Percentiles rank a stretch among this genome's conserved stretches.
Evolutionary conservation across 2,113 vertebrate genomes (phyloP).

Genomic region (Cercocebus atys): DNA sequence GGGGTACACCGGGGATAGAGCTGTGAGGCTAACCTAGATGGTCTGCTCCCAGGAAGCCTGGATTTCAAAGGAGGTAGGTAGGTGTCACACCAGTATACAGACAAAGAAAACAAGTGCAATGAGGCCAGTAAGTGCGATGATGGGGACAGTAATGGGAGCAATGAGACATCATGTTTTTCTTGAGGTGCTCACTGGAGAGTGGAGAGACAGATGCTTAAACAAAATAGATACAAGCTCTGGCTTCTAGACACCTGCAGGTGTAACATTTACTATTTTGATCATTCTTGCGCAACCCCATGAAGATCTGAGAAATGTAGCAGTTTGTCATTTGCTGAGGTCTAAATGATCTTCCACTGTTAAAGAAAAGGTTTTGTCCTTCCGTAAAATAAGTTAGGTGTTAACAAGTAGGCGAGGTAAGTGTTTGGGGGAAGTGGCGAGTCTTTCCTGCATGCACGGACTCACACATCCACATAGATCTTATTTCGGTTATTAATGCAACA

Average conservation of each 20-base stretch:
- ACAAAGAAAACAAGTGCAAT: neutral
- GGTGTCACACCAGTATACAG: neutral
- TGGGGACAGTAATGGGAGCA: no score
- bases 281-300: neutral
- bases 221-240: neutral
- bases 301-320: neutral
- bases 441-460: neutral
- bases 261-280: neutral
- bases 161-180: neutral
- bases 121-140: rapidly evolving
- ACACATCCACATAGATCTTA: neutral
- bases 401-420: neutral
- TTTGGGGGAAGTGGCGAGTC: neutral
- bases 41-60: neutral
- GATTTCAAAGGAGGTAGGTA: neutral
- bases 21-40: neutral
- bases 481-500: neutral
- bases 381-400: neutral
- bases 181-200: neutral
- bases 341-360: neutral
- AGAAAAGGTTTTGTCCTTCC: neutral
- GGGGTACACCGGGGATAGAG: neutral
- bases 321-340: neutral
- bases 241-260: neutral
- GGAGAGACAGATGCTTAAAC: neutral